Percentiles rank a stretch among this genome's conserved stretches.
Conservation (phyloP, 2,888 invertebrate genomes). For the Zonitis immaculata region DNA sequence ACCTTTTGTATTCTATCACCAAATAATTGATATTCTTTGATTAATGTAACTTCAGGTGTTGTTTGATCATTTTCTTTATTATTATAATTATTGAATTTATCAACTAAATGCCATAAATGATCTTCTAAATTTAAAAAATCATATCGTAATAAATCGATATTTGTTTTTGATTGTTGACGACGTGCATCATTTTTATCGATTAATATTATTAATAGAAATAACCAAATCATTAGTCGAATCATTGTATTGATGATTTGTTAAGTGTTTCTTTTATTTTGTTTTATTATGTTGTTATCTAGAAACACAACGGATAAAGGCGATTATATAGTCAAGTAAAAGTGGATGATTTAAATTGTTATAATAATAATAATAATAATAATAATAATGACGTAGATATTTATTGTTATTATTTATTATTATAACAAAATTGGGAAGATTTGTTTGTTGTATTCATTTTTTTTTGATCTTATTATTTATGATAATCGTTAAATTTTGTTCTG, state of each 20-base stretch:
- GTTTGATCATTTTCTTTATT: slow-evolving; percentile 25
- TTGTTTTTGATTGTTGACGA: slow-evolving; percentile 2
- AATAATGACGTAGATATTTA: background rate
- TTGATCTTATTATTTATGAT: too few relatives aligned
- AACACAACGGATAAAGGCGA: background rate
- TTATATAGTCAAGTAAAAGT: background rate
- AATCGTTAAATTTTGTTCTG: too few relatives aligned
- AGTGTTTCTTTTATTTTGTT: slow-evolving; percentile 5
- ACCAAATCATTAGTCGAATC: slow-evolving; percentile 3
- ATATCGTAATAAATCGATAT: slow-evolving; percentile 58
- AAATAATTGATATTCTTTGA: slow-evolving; percentile 56
- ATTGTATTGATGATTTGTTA: background rate
- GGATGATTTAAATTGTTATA: background rate
- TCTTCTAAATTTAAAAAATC: slow-evolving; percentile 58
- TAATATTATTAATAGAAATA: background rate
- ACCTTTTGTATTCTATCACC: slow-evolving; percentile 52
- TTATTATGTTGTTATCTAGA: background rate
- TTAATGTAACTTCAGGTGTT: slow-evolving; percentile 54
- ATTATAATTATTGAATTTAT: slow-evolving; percentile 18
- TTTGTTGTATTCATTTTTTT: too few relatives aligned
- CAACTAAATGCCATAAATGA: slow-evolving; percentile 43
- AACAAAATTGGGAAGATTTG: too few relatives aligned
- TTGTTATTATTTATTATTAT: background rate
- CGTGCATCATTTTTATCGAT: slow-evolving; percentile 1
- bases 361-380: background rate